Conservation (phyloP, 2,113 vertebrate genomes). For the Panthera tigris region DNA sequence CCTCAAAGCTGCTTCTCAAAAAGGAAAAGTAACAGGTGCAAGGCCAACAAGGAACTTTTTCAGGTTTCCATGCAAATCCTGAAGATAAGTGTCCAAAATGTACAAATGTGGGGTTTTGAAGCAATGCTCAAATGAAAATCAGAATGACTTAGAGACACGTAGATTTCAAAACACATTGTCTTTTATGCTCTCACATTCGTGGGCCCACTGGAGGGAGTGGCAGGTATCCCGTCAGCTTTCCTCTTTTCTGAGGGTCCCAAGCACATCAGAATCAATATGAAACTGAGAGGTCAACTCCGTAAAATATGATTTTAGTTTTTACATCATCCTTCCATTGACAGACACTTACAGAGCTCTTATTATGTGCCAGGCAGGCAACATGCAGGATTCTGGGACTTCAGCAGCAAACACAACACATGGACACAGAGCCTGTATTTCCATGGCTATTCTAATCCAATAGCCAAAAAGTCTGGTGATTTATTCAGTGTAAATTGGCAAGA, state of each 20-base stretch:
- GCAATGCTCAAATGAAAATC: not conserved
- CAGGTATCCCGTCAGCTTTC: not conserved
- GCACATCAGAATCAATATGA: not conserved
- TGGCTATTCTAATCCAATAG: not conserved
- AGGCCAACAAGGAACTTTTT: not conserved
- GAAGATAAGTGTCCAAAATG: not conserved
- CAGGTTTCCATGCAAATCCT: not conserved
- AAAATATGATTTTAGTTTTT: not conserved
- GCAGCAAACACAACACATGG: not conserved
- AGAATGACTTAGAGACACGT: not conserved
- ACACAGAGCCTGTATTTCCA: not conserved
- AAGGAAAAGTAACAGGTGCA: not conserved
- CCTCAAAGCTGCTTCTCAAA: constrained; percentile 12
- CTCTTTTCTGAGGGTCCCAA: not conserved
- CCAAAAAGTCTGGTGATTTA: not conserved
- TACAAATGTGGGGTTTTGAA: not conserved
- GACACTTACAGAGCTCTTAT: not conserved
- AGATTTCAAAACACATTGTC: not conserved
- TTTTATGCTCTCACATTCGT: not conserved
- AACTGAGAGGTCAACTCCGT: not conserved
- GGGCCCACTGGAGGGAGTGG: not conserved
- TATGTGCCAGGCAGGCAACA: not conserved
- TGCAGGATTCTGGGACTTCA: not conserved
- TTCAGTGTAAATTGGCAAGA: not conserved
- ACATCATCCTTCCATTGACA: not conserved